Evolutionary conservation across 2,113 vertebrate species (phyloP).

Genomic region (Struthidea cinerea): DNA sequence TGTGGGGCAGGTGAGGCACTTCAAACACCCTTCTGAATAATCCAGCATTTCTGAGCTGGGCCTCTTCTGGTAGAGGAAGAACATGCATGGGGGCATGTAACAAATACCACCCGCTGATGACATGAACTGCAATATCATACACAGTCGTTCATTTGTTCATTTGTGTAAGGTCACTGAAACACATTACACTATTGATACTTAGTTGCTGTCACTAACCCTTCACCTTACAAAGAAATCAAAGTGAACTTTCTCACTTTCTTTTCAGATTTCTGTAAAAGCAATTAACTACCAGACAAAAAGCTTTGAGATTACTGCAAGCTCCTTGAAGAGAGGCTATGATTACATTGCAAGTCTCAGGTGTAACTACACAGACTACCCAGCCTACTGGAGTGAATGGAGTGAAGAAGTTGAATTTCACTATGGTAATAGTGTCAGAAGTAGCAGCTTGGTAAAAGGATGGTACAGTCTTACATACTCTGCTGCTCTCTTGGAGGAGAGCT

Average conservation of each 20-base stretch:
- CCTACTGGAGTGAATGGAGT: slow-evolving; percentile 75
- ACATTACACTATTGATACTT: fast-evolving
- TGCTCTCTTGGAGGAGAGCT: not conserved
- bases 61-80: not conserved
- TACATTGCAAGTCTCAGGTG: slow-evolving; percentile 44
- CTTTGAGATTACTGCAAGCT: slow-evolving; percentile 20
- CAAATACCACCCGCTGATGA: not conserved
- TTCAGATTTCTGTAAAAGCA: not conserved
- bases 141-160: not conserved
- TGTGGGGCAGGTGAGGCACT: not conserved
- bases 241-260: not conserved
- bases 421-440: slow-evolving; percentile 35
- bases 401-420: slow-evolving; percentile 16
- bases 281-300: not conserved
- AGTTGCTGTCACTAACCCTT: not conserved
- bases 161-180: not conserved
- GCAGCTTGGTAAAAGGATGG: not conserved
- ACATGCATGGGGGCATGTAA: not conserved
- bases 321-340: not conserved
- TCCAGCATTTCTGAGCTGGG: not conserved
- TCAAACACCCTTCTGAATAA: not conserved
- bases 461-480: not conserved
- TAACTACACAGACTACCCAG: not conserved
- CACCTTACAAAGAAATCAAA: not conserved
- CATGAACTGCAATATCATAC: not conserved